Evolutionary conservation across 2,888 invertebrate genomes (phyloP).

Genomic region (Meghimatium bilineatum): DNA sequence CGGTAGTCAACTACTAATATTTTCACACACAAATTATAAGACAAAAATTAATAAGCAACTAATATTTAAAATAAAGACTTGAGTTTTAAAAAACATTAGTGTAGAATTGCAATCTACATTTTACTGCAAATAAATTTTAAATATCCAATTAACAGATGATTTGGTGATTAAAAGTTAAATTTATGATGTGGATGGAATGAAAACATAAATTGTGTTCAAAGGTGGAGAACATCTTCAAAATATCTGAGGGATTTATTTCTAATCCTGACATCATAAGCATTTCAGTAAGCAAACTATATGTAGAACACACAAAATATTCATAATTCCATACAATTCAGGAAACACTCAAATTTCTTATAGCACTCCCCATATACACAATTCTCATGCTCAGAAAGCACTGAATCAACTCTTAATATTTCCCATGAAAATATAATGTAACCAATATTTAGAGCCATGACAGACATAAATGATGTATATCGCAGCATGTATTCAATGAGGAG

Average conservation of each 20-base stretch:
- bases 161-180: too few species aligned
- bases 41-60: not conserved
- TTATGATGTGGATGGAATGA: too few species aligned
- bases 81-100: too few species aligned
- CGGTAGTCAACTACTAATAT: not conserved
- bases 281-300: not conserved
- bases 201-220: too few species aligned
- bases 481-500: not conserved
- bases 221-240: too few species aligned
- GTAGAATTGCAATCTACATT: too few species aligned
- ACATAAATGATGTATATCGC: not conserved
- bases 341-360: not conserved
- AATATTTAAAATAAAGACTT: too few species aligned
- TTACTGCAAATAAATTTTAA: too few species aligned
- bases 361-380: not conserved
- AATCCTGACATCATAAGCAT: not conserved
- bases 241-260: not conserved
- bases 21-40: not conserved
- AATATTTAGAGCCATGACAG: not conserved
- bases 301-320: not conserved
- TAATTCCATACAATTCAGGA: not conserved
- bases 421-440: not conserved
- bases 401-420: not conserved
- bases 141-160: too few species aligned
- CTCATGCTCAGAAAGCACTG: too few species aligned